phyloP scores from a whole-genome alignment of 2,113 vertebrate species.

The Tautogolabrus adspersus region DNA sequence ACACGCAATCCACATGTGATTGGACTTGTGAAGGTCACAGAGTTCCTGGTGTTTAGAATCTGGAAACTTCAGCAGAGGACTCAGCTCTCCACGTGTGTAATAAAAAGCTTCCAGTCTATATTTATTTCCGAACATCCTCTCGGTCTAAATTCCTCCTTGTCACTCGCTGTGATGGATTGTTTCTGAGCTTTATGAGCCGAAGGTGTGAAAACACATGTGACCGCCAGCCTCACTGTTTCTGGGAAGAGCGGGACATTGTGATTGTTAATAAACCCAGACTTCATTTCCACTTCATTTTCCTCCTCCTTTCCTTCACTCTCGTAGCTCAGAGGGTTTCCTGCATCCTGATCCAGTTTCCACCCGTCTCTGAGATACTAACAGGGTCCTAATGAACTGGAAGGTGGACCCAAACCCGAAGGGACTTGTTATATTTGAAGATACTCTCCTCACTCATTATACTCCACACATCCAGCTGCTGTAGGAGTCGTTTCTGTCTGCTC shows the following conservation, averaged over 20 bases:
- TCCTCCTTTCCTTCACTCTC: background rate
- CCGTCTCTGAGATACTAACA: background rate
- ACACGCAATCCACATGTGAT: background rate
- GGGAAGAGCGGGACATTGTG: slow-evolving; percentile 33
- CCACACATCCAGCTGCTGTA: slow-evolving; percentile 9
- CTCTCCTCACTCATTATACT: slow-evolving; percentile 6
- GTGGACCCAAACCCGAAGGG: slow-evolving; percentile 9
- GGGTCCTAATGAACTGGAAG: slow-evolving; percentile 27
- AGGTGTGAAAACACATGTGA: slow-evolving; percentile 42
- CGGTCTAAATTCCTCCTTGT: slow-evolving; percentile 31
- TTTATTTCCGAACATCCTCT: slow-evolving; percentile 20
- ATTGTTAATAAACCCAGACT: slow-evolving; percentile 22
- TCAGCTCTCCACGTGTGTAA: background rate
- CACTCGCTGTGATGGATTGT: slow-evolving; percentile 22
- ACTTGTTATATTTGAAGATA: slow-evolving; percentile 28
- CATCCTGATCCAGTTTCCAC: slow-evolving; percentile 10
- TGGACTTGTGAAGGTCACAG: background rate
- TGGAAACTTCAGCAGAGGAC: background rate
- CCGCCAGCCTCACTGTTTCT: slow-evolving; percentile 24
- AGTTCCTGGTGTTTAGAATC: background rate
- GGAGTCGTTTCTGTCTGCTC: slow-evolving; percentile 1
- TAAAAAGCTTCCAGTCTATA: slow-evolving; percentile 29
- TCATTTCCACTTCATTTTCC: slow-evolving; percentile 11
- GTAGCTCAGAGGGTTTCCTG: background rate
- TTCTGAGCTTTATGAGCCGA: slow-evolving; percentile 34